These are phyloP conservation scores for Aphodius granarius DNA, from an alignment of 2,888 invertebrate genomes.

Conservation along the genomic window DNA sequence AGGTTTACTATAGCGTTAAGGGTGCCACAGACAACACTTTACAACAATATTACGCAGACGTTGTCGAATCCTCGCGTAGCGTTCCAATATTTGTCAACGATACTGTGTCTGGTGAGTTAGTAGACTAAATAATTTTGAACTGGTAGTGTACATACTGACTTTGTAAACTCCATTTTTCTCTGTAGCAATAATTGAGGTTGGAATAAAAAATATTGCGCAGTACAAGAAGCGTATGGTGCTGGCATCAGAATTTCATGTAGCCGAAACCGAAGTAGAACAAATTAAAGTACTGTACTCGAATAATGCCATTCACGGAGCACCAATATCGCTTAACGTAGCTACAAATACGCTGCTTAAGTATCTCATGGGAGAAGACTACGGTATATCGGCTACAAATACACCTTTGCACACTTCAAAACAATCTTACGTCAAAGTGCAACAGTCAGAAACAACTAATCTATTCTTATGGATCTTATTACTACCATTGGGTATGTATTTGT, in stretches of 20 bases:
- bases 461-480: conserved; percentile 48
- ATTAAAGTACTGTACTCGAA: conserved; percentile 53
- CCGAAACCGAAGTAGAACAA: background rate
- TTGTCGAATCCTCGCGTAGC: conserved; percentile 6
- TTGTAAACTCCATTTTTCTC: no score
- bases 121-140: no score
- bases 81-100: background rate
- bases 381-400: conserved; percentile 46
- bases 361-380: conserved; percentile 42
- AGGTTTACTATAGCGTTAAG: conserved; percentile 20
- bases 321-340: conserved; percentile 57
- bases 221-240: conserved; percentile 56
- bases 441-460: conserved; percentile 41
- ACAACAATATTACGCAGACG: background rate
- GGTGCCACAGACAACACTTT: background rate
- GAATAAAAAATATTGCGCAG: conserved; percentile 50
- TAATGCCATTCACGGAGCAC: conserved; percentile 57
- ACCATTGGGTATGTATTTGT: conserved; percentile 43
- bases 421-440: conserved; percentile 29
- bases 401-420: conserved; percentile 42
- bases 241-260: conserved; percentile 53
- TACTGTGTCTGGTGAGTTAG: background rate
- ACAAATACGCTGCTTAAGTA: conserved; percentile 54
- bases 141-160: no score
- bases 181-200: conserved; percentile 51